Evolutionary conservation across 2,113 vertebrate species (phyloP), one percentile per base, ranked within the genome.

Genomic region (Siniperca knerii): DNA sequence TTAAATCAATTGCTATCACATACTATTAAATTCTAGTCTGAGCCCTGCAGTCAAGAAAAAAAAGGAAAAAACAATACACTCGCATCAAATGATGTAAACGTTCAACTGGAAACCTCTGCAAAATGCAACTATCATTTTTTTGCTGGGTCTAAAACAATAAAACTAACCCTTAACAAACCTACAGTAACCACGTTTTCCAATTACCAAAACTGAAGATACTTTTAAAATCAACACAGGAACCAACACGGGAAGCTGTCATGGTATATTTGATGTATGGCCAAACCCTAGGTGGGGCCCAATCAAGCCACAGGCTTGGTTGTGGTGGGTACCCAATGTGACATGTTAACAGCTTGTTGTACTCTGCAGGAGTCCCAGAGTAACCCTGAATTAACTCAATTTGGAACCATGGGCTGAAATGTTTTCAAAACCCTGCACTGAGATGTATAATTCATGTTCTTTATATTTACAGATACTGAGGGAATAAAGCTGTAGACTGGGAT

Each of bases 361-460:
- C 40, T 15, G 69, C 42, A 37, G 52, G 25, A 65, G 54, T 75
- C 81, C 44, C 57, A 40, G 29, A 29, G 80, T 29, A 40, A 67
- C 55, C 13, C 21, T n/a, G 71, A 52, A 80, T 62, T 58, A 58
- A 69, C 68, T 77, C 73, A 77, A 25, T 74, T 74, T 64, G 23
- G 37, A 37, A 58, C 55, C 77, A 64, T 0, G 13, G 62, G 73
- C 62, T 65, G 77, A 61, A 71, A 66, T 81, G 18, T 81, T 81
- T 74, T 61, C 57, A 33, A 54, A 84, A 72, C 8, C n/a, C 46
- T 60, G 74, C 13, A 0, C 55, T 77, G 64, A 42, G 52, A 81
- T 81, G 48, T 83, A 76, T 87, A 54, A 86, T 91, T 83, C 54
- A 79, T 88, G 29, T 48, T 60, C 33, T 76, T 78, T 70, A 81